Evolutionary conservation across 2,113 vertebrate genomes (phyloP).

Genomic region (Megatriorchis doriae): DNA sequence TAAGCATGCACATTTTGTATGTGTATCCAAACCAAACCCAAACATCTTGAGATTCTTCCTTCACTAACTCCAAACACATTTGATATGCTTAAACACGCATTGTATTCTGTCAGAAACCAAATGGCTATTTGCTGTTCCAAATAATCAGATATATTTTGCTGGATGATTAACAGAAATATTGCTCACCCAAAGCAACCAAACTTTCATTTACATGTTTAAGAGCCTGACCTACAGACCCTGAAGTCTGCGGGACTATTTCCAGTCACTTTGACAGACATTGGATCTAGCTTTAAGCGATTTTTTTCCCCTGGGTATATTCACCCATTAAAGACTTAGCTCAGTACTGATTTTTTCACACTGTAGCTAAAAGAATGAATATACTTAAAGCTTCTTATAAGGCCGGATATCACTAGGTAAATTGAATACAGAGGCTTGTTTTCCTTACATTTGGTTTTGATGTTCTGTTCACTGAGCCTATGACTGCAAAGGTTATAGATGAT

Average conservation of each 20-base stretch:
- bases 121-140: constrained; percentile 23
- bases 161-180: constrained; percentile 30
- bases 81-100: constrained; percentile 18
- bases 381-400: constrained; percentile 28
- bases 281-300: background rate
- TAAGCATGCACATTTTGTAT: background rate
- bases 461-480: constrained; percentile 62
- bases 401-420: constrained; percentile 59
- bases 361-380: constrained; percentile 3
- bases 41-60: constrained; percentile 46
- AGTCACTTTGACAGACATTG: background rate
- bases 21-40: constrained; percentile 36
- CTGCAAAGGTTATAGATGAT: constrained; percentile 64
- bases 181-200: constrained; percentile 36
- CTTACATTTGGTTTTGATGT: constrained; percentile 70
- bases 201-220: background rate
- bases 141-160: constrained; percentile 21
- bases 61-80: constrained; percentile 60
- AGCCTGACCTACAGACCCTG: background rate
- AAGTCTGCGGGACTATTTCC: background rate
- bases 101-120: constrained; percentile 45
- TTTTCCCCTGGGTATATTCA: background rate
- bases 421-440: constrained; percentile 59
- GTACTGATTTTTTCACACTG: constrained; percentile 38
- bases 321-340: background rate